Conservation (phyloP, 2,797 vertebrate genomes). For the Sebastes jordani region DNA sequence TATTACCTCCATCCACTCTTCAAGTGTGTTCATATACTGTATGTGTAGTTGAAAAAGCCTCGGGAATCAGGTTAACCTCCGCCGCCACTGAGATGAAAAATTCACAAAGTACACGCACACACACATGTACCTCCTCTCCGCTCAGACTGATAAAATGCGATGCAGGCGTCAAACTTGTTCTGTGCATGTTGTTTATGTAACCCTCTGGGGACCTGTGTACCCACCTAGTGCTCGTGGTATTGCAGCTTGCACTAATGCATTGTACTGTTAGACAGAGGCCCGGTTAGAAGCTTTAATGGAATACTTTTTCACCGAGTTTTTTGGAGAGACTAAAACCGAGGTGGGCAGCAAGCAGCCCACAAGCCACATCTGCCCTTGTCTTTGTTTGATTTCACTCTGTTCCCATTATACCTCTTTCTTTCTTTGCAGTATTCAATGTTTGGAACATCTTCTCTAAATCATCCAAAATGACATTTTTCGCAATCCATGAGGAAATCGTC, state of each 20-base stretch:
- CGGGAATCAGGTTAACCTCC: slow-evolving; percentile 54
- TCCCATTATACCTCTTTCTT: background rate
- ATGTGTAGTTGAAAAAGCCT: slow-evolving; percentile 31
- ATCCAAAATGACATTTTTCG: background rate
- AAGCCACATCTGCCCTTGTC: slow-evolving; percentile 5
- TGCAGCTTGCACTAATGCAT: slow-evolving; percentile 47
- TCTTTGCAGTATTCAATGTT: background rate
- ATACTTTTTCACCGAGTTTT: slow-evolving; percentile 11
- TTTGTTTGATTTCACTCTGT: background rate
- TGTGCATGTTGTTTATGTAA: slow-evolving; percentile 60
- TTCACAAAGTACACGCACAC: slow-evolving; percentile 1
- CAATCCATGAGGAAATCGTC: background rate
- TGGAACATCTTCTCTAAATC: background rate
- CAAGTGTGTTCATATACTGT: background rate
- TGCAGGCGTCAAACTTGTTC: slow-evolving; percentile 36
- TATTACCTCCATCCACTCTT: background rate
- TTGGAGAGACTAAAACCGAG: background rate
- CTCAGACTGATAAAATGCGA: slow-evolving; percentile 39
- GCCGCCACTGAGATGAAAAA: slow-evolving; percentile 32
- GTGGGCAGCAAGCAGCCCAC: slow-evolving; percentile 15
- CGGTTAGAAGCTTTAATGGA: slow-evolving; percentile 35
- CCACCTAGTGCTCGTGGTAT: slow-evolving; percentile 39
- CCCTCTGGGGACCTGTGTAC: slow-evolving; percentile 52
- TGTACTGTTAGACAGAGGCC: slow-evolving; percentile 27
- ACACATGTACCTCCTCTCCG: background rate